Percentiles rank a stretch among this genome's conserved stretches.
Conservation (phyloP, 2,113 vertebrate species). For the Geococcyx californianus region DNA sequence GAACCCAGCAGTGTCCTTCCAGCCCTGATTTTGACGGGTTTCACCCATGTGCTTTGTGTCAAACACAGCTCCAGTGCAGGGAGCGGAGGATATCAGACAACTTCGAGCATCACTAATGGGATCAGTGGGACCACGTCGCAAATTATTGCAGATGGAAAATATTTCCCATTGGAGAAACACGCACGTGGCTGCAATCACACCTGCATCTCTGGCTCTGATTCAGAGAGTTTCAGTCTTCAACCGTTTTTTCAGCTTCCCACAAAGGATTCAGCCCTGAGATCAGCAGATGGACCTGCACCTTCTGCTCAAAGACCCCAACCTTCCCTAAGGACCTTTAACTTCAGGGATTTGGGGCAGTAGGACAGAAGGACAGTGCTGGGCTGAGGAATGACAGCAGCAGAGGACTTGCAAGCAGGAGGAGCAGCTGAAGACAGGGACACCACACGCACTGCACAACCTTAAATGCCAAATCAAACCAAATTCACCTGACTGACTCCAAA, state of each 20-base stretch:
- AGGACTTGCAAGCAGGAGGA: neutral
- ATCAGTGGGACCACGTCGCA: neutral
- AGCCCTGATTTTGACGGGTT: neutral
- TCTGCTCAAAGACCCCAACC: neutral
- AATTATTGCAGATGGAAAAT: neutral
- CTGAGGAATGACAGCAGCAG: neutral
- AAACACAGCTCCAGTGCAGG: neutral
- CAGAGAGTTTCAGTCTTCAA: neutral
- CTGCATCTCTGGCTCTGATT: neutral
- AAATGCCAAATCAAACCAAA: neutral
- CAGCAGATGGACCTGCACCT: neutral
- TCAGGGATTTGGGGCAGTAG: neutral
- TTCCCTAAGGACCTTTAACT: neutral
- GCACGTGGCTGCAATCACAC: accelerated
- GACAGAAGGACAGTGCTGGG: neutral
- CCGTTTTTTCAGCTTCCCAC: neutral
- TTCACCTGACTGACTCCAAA: neutral
- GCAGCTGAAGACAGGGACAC: neutral
- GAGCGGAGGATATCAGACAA: neutral
- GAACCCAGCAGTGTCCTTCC: neutral
- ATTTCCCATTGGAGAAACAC: neutral
- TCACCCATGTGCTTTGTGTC: neutral
- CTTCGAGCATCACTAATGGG: neutral
- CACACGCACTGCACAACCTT: accelerated
- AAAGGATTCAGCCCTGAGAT: neutral